phyloP scores from a whole-genome alignment of 2,888 invertebrate genomes.

The Allolobophora icterica region DNA sequence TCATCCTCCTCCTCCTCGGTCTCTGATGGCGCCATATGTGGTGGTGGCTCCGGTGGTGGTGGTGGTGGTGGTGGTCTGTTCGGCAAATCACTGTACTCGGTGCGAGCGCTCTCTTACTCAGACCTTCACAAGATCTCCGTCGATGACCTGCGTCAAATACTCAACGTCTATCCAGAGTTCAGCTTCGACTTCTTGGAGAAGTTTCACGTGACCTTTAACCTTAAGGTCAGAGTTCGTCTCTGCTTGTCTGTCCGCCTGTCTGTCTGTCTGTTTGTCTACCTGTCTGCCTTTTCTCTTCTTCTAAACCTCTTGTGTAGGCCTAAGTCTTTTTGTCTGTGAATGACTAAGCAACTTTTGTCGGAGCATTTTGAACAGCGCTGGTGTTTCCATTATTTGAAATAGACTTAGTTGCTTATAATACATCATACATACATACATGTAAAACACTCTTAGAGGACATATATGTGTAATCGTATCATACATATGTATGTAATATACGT shows the following conservation, averaged over 20 bases:
- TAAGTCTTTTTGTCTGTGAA: background rate
- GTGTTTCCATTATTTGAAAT: no score
- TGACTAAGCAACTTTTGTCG: no score
- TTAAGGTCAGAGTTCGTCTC: slow-evolving; percentile 55
- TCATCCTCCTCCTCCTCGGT: background rate
- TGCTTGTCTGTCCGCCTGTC: background rate
- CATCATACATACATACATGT: no score
- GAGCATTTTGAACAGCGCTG: no score
- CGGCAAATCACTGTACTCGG: slow-evolving; percentile 63
- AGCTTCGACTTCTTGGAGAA: slow-evolving; percentile 59
- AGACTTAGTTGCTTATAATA: no score
- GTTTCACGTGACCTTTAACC: slow-evolving; percentile 63
- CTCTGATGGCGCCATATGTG: background rate
- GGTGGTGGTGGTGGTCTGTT: slow-evolving; percentile 36
- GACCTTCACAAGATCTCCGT: slow-evolving; percentile 64
- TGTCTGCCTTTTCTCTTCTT: background rate
- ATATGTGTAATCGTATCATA: no score
- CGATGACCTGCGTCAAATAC: slow-evolving; percentile 59
- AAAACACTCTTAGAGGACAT: no score
- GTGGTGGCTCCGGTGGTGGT: no score
- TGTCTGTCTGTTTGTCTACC: background rate
- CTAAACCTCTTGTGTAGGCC: background rate
- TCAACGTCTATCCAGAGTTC: slow-evolving; percentile 64
- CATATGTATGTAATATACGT: no score
- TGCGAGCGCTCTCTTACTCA: slow-evolving; percentile 63